Base-by-base conservation (phyloP, 2,888 invertebrate genomes). In the Rotaria socialis region DNA sequence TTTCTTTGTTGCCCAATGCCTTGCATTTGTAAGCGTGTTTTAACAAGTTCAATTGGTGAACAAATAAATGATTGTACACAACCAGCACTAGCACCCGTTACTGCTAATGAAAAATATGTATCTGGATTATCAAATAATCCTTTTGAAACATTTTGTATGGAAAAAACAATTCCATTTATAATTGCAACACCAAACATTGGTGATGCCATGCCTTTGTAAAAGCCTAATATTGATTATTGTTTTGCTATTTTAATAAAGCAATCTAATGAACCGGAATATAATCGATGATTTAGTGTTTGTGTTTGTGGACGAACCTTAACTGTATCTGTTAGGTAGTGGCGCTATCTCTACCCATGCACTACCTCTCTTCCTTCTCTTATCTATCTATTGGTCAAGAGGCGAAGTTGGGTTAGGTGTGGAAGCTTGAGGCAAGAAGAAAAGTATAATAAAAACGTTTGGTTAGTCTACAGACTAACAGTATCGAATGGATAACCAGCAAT, bases 101-200 rank as follows among this genome's bases (percentile, higher is more conserved):
- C 87, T 84, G 89, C 88, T 50, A 89, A 88, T n/a, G 88, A 87
- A 35, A 50, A 89, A 67, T 95, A 89, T 55, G 94, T 93, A 88
- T 94, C 93, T 0, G 94, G 80, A 80, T 80, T 80, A 7, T 22
- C 2, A 80, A 80, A 80, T 24, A 80, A 47, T 8, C 47, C 47
- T 80, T 47, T 80, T 14, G 47, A 43, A 47, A 94, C 93, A 89
- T 95, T 94, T 27, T 96, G 96, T 0, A 95, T 94, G 14, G 97
- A 97, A 90, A 98, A 98, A 19, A 96, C 94, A 86, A 97, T 94
- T 5, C 97, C 96, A 91, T 97, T 98, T 47, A 97, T 94, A 60
- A 94, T 93, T 6, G 96, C 95, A 86, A 97, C 94, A 0, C 97
- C 96, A 52, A 94, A 94, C 90, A 98, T 93, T 10, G 97, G 97